phyloP scores from a whole-genome alignment of 2,797 vertebrate genomes.

The Sardinella longiceps region DNA sequence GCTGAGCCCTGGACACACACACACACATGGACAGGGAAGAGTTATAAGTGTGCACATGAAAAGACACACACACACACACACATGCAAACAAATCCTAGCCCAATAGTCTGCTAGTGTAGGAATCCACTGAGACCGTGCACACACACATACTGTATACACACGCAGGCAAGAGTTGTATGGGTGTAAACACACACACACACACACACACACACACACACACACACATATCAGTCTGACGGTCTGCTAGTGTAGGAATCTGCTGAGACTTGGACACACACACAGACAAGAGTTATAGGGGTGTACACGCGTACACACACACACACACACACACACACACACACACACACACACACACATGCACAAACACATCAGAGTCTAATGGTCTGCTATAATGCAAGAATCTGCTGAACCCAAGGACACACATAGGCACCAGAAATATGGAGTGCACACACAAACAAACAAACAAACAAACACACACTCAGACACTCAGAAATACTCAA shows the following conservation, averaged over 20 bases:
- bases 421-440: too few relatives aligned
- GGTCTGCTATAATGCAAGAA: too few relatives aligned
- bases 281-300: background rate
- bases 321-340: background rate
- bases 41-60: background rate
- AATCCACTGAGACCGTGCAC: constrained; percentile 90
- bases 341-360: background rate
- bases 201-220: constrained; percentile 12
- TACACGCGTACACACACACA: background rate
- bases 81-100: constrained; percentile 87
- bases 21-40: background rate
- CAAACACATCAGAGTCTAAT: too few relatives aligned
- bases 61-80: background rate
- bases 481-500: background rate
- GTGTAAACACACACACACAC: background rate
- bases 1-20: background rate
- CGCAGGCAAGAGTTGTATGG: background rate
- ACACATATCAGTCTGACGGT: background rate
- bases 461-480: background rate
- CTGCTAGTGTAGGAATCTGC: constrained; percentile 96
- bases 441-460: background rate
- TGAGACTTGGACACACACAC: background rate
- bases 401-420: too few relatives aligned
- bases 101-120: constrained; percentile 95
- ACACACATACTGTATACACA: too few relatives aligned